Conservation (phyloP, 2,888 invertebrate genomes). For the Drosophila anomalata region DNA sequence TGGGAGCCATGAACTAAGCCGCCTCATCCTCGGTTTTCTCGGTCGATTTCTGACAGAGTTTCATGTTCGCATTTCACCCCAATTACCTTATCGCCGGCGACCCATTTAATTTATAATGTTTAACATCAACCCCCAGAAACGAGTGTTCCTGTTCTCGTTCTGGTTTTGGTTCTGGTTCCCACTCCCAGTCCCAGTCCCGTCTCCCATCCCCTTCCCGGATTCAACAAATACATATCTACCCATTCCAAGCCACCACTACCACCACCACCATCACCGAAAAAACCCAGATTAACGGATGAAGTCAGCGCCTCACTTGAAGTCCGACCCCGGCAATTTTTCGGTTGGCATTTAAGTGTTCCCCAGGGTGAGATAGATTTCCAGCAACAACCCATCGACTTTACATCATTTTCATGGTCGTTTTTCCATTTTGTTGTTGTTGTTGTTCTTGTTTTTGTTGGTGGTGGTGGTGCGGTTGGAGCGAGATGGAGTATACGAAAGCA, state of each 20-base stretch:
- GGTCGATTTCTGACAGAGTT: constrained; percentile 31
- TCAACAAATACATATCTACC: constrained; percentile 2
- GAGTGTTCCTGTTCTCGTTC: constrained; percentile 31
- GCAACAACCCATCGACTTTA: constrained; percentile 67
- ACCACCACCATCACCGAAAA: constrained; percentile 22
- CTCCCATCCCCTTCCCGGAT: constrained; percentile 20
- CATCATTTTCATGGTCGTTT: constrained; percentile 78
- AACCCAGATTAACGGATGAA: constrained; percentile 71
- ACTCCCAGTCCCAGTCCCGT: constrained; percentile 44
- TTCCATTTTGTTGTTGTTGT: constrained; percentile 72
- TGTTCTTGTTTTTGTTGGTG: not conserved
- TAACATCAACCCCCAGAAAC: constrained; percentile 64
- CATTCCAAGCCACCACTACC: constrained; percentile 48
- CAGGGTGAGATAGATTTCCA: constrained; percentile 82
- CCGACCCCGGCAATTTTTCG: constrained; percentile 72
- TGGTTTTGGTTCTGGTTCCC: constrained; percentile 23
- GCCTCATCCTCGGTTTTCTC: constrained; percentile 28
- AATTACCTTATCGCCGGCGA: constrained; percentile 83
- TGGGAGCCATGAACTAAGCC: constrained; percentile 1
- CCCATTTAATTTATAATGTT: constrained; percentile 82
- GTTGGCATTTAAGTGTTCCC: constrained; percentile 82
- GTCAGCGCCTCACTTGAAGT: constrained; percentile 60
- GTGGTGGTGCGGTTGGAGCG: constrained; percentile 55
- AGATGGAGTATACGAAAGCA: constrained; percentile 14
- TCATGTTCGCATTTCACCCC: constrained; percentile 81